Base-by-base conservation (phyloP, 2,888 invertebrate genomes). In the Gortyna flavago region DNA sequence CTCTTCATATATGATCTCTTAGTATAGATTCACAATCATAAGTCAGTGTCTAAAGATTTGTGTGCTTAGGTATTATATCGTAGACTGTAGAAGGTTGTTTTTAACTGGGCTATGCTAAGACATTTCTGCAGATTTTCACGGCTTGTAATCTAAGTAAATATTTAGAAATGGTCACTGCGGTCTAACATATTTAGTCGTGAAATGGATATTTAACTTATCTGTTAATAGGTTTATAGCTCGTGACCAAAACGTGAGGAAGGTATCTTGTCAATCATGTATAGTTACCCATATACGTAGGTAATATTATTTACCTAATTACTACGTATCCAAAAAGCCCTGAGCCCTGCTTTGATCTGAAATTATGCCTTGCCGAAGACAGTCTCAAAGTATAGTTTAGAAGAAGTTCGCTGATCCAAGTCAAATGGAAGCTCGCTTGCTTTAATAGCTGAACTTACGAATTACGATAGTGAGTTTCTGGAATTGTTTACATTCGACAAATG, bases 141-240 rank as follows among this genome's bases (percentile, higher is more conserved):
- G 67, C 13, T 29, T 67, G 29, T 29, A 41, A 21, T 66, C 21
- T 44, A 66, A n/a, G 54, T 54, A 54, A 57, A 9, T 62, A 44
- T 32, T 13, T 62, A 25, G 25, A 44, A 71, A 65, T 41, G 25
- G 16, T 65, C 25, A 44, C 64, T 29, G 16, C 2, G 4, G 5
- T 41, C 16, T 16, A 29, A 13, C 25, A 29, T 54, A 70, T 41
- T 48, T 38, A 9, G 8, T 32, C 32, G 25, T 35, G 11, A 65
- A 74, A 69, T 44, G 21, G 0, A 29, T 61, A 38, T 71, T 64
- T 79, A 71, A 48, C 38, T 69, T 44, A 57, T 29, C 11, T 48
- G 16, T 79, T 68, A 57, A 16, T 41, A 18, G 57, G n/a, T 16
- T 59, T 57, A 18, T 44, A 35, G 35, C 16, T 80, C 68, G 69